Base-by-base conservation (phyloP, 2,888 invertebrate species). In the Atherix ibis region DNA sequence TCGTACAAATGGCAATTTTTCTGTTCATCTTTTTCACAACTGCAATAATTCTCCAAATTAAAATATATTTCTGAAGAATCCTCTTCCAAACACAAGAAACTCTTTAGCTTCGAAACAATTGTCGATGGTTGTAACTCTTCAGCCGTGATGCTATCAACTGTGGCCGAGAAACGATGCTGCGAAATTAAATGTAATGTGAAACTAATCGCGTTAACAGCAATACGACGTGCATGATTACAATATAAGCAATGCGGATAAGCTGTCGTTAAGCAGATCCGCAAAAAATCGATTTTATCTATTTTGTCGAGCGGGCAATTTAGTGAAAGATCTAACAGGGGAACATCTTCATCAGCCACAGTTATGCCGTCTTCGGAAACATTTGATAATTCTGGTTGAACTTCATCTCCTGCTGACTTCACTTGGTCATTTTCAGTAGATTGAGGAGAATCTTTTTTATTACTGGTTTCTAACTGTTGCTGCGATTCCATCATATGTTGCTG, bases 211-310 rank as follows among this genome's bases (percentile, higher is more conserved):
- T 85, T 82, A 0, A 87, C 83, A 9, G 83, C 80, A 44, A 88
- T 83, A 47, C 80, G 78, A 14, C 82, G 68, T 1, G 82, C 84
- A 63, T 87, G 84, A 52, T 85, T 83, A 51, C 87, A 88, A 54
- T 83, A 88, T 36, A 84, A 71, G 54, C 88, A 88, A 40, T 66
- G 65, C 5, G 70, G 63, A 48, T 74, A 70, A 1, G 82, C 78
- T 10, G 73, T 69, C 42, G 69, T 65, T 32, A 85, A 62, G 56
- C 83, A 84, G 42, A 76, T 74, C 51, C 78, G 78, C 19, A 85
- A 52, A 40, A 85, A 64, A 40, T 76, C 68, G 46, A 76, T 70
- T 27, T 79, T 64, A 38, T 76, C 71, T 55, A 82, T 76, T 54
- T 71, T 77, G 50, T 84, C 83, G 42, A 85, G 53, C 12, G 80